These are phyloP conservation scores for Sialis lutaria DNA, from an alignment of 2,888 invertebrate genomes.

Conservation along the genomic window DNA sequence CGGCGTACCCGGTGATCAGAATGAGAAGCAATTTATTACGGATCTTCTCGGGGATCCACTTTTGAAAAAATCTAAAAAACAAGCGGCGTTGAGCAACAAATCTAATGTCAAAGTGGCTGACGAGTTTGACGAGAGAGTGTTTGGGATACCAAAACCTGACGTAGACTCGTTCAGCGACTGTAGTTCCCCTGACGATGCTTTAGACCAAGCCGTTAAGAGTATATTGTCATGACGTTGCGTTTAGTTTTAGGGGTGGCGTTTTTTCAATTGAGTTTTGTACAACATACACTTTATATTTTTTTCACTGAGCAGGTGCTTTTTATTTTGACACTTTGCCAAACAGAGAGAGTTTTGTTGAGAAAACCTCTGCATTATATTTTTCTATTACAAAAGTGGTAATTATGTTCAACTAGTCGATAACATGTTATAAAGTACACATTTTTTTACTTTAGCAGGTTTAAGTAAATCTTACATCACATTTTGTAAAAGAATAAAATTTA, in stretches of 20 bases:
- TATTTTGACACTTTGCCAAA: too few species aligned
- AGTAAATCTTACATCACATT: too few species aligned
- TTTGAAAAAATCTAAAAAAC: background rate
- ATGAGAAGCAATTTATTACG: constrained; percentile 1
- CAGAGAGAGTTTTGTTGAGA: too few species aligned
- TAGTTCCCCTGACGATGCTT: constrained; percentile 13
- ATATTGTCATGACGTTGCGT: constrained; percentile 28
- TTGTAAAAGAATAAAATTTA: too few species aligned
- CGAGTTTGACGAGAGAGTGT: background rate
- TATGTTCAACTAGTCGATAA: too few species aligned
- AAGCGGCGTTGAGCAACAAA: background rate
- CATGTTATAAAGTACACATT: too few species aligned
- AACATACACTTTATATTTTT: too few species aligned
- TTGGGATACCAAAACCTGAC: background rate
- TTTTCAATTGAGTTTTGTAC: background rate
- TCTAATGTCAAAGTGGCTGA: background rate
- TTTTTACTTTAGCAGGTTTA: too few species aligned
- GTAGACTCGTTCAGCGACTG: constrained; percentile 6
- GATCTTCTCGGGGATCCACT: constrained; percentile 2
- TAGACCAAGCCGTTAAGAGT: constrained; percentile 21
- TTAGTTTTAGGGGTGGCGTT: constrained; percentile 8
- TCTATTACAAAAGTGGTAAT: too few species aligned
- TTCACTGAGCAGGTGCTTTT: too few species aligned
- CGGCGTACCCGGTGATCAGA: background rate
- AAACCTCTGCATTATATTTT: too few species aligned